Evolutionary conservation across 2,113 vertebrate genomes (phyloP).

Genomic region (Aplodontia rufa): DNA sequence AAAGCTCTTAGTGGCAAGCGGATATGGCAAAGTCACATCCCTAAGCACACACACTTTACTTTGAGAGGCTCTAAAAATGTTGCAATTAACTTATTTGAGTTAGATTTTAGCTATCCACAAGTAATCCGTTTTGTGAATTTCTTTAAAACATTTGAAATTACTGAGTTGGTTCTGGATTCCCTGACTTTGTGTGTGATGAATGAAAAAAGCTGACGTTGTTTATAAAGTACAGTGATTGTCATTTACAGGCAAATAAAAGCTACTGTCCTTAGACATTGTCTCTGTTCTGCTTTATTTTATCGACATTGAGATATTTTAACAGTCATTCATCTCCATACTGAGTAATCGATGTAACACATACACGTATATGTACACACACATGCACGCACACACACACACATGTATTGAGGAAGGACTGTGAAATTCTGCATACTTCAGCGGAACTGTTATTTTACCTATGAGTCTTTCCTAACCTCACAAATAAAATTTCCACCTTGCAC

Average conservation of each 20-base stretch:
- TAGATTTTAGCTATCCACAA: constrained; percentile 28
- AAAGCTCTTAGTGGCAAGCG: neutral
- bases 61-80: neutral
- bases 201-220: neutral
- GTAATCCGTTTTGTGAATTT: constrained; percentile 8
- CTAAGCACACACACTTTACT: neutral
- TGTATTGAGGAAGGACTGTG: neutral
- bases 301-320: neutral
- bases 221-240: neutral
- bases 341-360: neutral
- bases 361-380: too few relatives aligned
- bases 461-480: neutral
- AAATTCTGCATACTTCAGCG: neutral
- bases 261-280: neutral
- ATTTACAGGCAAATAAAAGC: neutral
- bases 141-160: constrained; percentile 34
- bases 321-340: neutral
- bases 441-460: neutral
- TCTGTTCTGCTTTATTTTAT: neutral
- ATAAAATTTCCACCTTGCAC: neutral
- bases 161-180: neutral
- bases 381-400: neutral
- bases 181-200: neutral
- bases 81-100: neutral
- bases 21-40: neutral